Evolutionary conservation across 2,888 invertebrate genomes (phyloP).

Genomic region (Auanema sp.): DNA sequence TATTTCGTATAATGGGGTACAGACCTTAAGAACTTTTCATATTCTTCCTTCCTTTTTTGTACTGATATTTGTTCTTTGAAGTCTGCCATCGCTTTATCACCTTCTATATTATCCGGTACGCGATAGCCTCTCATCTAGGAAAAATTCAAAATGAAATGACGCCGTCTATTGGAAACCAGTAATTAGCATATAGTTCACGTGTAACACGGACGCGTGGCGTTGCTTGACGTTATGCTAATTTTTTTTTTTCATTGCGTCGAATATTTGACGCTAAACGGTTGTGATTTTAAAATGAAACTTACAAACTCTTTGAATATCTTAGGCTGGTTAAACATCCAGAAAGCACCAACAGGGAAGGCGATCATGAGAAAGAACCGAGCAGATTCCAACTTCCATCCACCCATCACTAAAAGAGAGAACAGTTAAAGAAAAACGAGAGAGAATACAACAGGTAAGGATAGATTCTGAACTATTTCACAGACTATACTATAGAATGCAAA

Average conservation of each 20-base stretch:
- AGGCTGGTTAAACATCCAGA: slow-evolving; percentile 60
- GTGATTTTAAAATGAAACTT: slow-evolving; percentile 20
- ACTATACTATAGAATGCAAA: background rate
- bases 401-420: too few relatives aligned
- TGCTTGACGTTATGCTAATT: background rate
- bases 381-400: slow-evolving; percentile 55
- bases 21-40: slow-evolving; percentile 42
- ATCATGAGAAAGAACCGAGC: slow-evolving; percentile 53
- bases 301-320: slow-evolving; percentile 56
- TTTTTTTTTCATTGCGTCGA: background rate
- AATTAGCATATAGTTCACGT: background rate
- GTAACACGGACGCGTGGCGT: background rate
- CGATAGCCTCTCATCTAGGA: slow-evolving; percentile 57
- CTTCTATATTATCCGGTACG: slow-evolving; percentile 48
- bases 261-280: background rate
- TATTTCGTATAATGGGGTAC: slow-evolving; percentile 13
- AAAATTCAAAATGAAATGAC: slow-evolving; percentile 7
- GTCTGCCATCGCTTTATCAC: slow-evolving; percentile 48
- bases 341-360: slow-evolving; percentile 57
- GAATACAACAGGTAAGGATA: background rate
- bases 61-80: slow-evolving; percentile 53
- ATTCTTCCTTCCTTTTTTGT: slow-evolving; percentile 51
- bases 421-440: background rate
- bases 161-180: too few relatives aligned
- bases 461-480: background rate